Evolutionary conservation across 2,888 invertebrate species (phyloP), one percentile per base, ranked within the genome.

Genomic region (Stegana nigrithorax): DNA sequence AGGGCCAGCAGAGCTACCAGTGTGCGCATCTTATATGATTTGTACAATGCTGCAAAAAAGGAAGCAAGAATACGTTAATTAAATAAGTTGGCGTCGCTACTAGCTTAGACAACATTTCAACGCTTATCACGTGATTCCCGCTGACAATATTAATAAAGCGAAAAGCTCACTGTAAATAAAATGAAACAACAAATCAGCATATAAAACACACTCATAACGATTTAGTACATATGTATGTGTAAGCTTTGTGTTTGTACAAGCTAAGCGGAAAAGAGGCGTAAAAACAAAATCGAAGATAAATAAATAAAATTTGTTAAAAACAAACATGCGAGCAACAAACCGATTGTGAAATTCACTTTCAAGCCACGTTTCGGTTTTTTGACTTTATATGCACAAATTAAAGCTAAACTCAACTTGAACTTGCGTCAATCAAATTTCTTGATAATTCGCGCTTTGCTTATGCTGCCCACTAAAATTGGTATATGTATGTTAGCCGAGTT

Each of bases 1-100:
- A 83, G 69, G 67, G 75, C 77, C 63, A 84, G 65, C 26, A 80
- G 67, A 21, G 73, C 68, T 53, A 82, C 65, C 62, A 70, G 67
- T 65, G 65, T 29, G 70, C 78, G 81, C 82, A 82, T 81, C 68
- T 68, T 71, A 1, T n/a, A 42, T 14, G 5, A 27, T 51, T 67
- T 66, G 12, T 47, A 8, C 12, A 12, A 3, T 19, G 21, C 17
- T 36, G 19, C 8, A 36, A 27, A 53, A n/a, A 27, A 17, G 17
- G 29, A 50, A 50, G 25, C 4, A n/a, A n/a, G 7, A 8, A 14
- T 5, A 6, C 19, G 19, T 4, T 44, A 14, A 4, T 26, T 50
- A n/a, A 36, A n/a, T 36, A 21, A 19, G 19, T 14, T n/a, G 17
- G 2, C 44, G 2, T 44, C 19, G 10, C 7, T 6, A 44, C 17